A percentile compares a stretch with the other conserved stretches of the same genome.
phyloP scores from a whole-genome alignment of 2,888 invertebrate genomes.

The Pammene aurita region DNA sequence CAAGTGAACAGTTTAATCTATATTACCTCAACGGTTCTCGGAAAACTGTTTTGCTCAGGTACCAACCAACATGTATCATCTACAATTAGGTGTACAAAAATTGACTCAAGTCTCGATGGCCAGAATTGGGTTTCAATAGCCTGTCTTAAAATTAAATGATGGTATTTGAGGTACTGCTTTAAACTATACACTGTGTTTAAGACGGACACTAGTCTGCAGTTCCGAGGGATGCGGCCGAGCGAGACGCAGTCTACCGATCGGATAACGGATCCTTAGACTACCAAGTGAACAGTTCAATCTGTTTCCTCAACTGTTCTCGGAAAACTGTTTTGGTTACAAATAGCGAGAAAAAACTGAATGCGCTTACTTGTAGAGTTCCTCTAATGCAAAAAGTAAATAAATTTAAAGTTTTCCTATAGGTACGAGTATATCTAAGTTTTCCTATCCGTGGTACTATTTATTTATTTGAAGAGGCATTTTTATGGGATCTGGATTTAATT shows the following conservation, averaged over 20 bases:
- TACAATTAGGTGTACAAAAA: too few species aligned
- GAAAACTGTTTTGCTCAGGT: conserved; percentile 4
- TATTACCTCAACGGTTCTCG: not conserved
- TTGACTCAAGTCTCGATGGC: too few species aligned
- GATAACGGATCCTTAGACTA: not conserved
- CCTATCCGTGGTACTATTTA: too few species aligned
- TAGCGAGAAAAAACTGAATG: not conserved
- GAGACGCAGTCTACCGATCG: conserved; percentile 9
- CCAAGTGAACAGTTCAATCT: conserved; percentile 9
- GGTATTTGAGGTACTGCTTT: not conserved
- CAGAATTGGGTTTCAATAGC: too few species aligned
- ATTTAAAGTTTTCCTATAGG: too few species aligned
- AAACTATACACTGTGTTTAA: not conserved
- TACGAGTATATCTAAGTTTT: too few species aligned
- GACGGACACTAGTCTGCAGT: not conserved
- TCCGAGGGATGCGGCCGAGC: not conserved
- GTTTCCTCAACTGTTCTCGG: not conserved
- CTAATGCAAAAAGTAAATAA: too few species aligned
- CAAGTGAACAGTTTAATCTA: conserved; percentile 7
- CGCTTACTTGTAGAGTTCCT: too few species aligned
- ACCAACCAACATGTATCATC: too few species aligned
- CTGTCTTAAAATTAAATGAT: too few species aligned
- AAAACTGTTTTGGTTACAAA: conserved; percentile 6
- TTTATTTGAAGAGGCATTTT: too few species aligned
- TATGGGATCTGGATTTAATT: too few species aligned